Evolutionary conservation across 2,888 invertebrate species (phyloP).

Genomic region (Sycophila texana): DNA sequence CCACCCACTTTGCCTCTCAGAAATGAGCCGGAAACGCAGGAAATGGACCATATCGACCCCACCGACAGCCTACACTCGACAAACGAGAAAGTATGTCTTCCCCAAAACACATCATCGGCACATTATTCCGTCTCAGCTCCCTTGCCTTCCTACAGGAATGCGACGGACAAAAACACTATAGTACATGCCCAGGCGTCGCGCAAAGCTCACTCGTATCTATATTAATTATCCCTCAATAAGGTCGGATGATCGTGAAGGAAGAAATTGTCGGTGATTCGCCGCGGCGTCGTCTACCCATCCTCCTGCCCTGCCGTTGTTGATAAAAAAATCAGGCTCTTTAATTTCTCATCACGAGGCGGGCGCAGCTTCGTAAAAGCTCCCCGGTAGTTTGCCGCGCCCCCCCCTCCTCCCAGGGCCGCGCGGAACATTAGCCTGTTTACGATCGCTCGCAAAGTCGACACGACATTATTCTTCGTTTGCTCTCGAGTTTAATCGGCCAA

Average conservation of each 20-base stretch:
- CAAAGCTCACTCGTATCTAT: too few relatives aligned
- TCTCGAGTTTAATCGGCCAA: slow-evolving; percentile 49
- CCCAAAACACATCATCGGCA: too few relatives aligned
- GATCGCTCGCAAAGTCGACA: slow-evolving; percentile 38
- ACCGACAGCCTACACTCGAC: too few relatives aligned
- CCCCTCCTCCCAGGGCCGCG: background rate
- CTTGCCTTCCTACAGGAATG: too few relatives aligned
- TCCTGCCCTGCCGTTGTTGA: background rate
- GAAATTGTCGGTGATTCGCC: slow-evolving; percentile 9
- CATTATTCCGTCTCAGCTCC: too few relatives aligned
- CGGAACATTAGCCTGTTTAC: slow-evolving; percentile 50
- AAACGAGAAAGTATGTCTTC: too few relatives aligned
- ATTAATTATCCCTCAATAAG: too few relatives aligned
- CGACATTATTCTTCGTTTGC: slow-evolving; percentile 38
- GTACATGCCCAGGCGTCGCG: too few relatives aligned
- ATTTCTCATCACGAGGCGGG: slow-evolving; percentile 39
- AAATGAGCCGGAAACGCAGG: too few relatives aligned
- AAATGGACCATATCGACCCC: too few relatives aligned
- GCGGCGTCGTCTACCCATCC: background rate
- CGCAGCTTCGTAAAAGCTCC: slow-evolving; percentile 22
- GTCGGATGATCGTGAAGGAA: slow-evolving; percentile 18
- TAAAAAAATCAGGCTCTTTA: slow-evolving; percentile 34
- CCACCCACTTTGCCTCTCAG: too few relatives aligned
- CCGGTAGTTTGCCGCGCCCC: background rate
- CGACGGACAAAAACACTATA: too few relatives aligned